Evolutionary conservation across 2,113 vertebrate species (phyloP).

Genomic region (Apteryx mantelli): DNA sequence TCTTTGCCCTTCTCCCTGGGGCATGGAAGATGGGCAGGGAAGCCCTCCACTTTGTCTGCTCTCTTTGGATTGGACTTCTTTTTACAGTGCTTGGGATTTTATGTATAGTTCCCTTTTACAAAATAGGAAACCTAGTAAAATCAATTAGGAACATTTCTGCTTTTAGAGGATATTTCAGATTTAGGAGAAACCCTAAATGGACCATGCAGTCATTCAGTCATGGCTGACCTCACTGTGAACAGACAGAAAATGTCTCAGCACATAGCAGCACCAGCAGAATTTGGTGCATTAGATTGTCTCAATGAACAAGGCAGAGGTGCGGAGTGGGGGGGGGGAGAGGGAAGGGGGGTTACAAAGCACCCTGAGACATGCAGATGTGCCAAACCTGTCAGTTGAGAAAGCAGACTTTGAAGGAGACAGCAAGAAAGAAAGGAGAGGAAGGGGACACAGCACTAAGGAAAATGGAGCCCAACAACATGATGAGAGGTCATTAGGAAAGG

Average conservation of each 20-base stretch:
- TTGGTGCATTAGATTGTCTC: too few relatives aligned
- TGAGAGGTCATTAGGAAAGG: background rate
- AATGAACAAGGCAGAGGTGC: background rate
- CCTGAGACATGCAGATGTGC: too few relatives aligned
- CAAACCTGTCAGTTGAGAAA: background rate
- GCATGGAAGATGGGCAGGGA: too few relatives aligned
- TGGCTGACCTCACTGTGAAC: background rate
- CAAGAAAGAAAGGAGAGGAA: background rate
- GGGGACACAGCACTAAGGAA: background rate
- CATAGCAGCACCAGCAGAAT: too few relatives aligned
- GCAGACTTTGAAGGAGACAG: background rate
- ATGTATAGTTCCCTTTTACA: background rate
- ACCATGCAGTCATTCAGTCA: too few relatives aligned
- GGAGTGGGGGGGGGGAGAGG: too few relatives aligned
- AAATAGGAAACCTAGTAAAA: background rate
- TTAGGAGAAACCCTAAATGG: background rate
- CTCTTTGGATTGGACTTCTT: background rate
- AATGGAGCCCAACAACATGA: accelerated
- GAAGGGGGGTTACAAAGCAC: background rate
- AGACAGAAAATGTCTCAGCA: background rate
- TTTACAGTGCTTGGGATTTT: background rate
- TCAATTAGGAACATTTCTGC: background rate
- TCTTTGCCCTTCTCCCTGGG: too few relatives aligned
- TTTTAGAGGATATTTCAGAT: background rate
- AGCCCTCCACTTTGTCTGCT: too few relatives aligned